Conservation (phyloP, 2,888 invertebrate species). For the Eupithecia insigniata region DNA sequence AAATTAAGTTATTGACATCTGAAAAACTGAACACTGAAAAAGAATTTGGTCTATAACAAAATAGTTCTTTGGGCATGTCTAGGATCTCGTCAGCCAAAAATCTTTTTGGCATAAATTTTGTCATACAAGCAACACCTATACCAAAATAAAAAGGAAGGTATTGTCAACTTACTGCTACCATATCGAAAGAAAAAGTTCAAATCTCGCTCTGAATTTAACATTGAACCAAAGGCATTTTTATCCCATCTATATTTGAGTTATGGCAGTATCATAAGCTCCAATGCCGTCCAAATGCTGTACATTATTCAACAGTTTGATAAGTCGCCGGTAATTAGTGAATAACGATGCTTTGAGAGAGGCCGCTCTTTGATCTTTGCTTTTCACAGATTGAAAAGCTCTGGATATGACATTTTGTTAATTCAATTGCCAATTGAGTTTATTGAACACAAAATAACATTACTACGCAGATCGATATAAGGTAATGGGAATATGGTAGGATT, state of each 20-base stretch:
- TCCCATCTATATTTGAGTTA: constrained; percentile 6
- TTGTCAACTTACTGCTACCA: neutral
- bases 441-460: neutral
- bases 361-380: constrained; percentile 62
- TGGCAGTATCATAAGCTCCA: constrained; percentile 6
- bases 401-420: neutral
- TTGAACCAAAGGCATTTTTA: neutral
- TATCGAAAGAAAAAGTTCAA: neutral
- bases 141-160: neutral
- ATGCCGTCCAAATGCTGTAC: constrained; percentile 34
- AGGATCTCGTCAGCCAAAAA: neutral
- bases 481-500: neutral
- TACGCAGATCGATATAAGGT: neutral
- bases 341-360: constrained; percentile 62
- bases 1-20: too few relatives aligned
- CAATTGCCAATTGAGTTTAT: neutral
- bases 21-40: too few relatives aligned
- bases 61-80: neutral
- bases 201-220: neutral
- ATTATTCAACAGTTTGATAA: constrained; percentile 44
- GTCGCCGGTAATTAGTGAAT: constrained; percentile 61
- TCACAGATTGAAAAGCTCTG: neutral
- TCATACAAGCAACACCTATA: neutral
- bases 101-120: neutral
- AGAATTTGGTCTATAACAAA: neutral